Base-by-base conservation (phyloP, 1,140 invertebrate species). In the Nephila pilipes region DNA sequence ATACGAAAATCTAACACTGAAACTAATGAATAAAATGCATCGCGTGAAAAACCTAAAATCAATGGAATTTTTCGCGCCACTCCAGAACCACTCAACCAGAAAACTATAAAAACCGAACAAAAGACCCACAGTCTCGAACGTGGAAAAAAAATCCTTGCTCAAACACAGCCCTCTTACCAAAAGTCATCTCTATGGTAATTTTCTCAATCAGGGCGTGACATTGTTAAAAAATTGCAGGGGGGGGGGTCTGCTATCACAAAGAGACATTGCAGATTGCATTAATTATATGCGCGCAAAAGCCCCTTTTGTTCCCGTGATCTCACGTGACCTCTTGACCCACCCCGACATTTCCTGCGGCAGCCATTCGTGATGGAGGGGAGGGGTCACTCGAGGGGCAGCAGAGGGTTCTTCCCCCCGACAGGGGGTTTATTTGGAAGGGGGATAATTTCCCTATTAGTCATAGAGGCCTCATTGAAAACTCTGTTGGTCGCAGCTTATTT, bases 171-270 rank as follows among this genome's bases (percentile, higher is more conserved):
- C 79, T 36, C 79, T 25, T 32, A n/a, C 38, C 79, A 46, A 46
- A 81, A 81, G 38, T 54, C 79, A 81, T 54, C 79, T 81, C 79
- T 85, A 85, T 85, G 83, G 83, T 85, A 85, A 85, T 85, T 85
- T 58, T 32, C 57, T 18, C 38, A 29, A 29, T 16, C 79, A 5
- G 38, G 36, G 79, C 79, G 65, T 69, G 29, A 69, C 65, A 69
- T 69, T 69, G 32, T 69, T 69, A 81, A 81, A 81, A 81, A 81
- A 81, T n/a, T n/a, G n/a, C n/a, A 25, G 8, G 65, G n/a, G n/a
- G 36, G 18, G 79, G 25, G 69, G 46, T 46, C 10, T 46, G 46
- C 46, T 16, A 18, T 16, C 75, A 36, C 29, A 80, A 80, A 80
- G 18, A 29, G 75, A 25, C 36, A 80, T 18, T 80, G 36, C 18